Base-by-base conservation (phyloP, 1,140 invertebrate genomes). In the Oreohelix idahoensis region DNA sequence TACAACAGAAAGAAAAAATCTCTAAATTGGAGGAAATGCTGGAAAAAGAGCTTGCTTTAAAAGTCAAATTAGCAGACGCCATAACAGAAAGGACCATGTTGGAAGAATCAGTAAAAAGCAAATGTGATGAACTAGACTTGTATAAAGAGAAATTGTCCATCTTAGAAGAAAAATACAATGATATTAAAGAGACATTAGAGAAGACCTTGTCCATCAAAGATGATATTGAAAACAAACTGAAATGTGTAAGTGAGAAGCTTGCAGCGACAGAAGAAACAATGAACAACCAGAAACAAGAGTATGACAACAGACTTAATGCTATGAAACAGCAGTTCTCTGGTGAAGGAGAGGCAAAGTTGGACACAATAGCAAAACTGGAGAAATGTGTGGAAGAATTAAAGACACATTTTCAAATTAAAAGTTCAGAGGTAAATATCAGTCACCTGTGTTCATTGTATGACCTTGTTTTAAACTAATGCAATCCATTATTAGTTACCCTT, bases 251-350 rank as follows among this genome's bases (percentile, higher is more conserved):
- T 49, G 53, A 45, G n/a, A 76, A 42, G 5, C 69, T 81, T 1
- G 42, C 79, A 32, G 78, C 38, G 10, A 79, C 32, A 70, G 79
- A 42, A 83, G 69, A 83, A 76, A 71, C 79, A 32, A 32, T 84
- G 73, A 73, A 81, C 11, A 58, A 58, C n/a, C 32, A 74, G 39
- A 29, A 78, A 13, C 69, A 84, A 15, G 81, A 83, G 42, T 63
- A 83, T n/a, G 73, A 63, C 4, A 80, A 70, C 29, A 58, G 74
- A 71, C 53, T 79, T 36, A 79, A 51, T 5, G 32, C 51, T 4
- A 75, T 85, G 35, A 70, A 78, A 39, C 81, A 77, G 49, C 29
- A 83, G 2, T 45, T 83, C 39, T 63, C 71, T 17, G 45, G 82
- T 23, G 81, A 71, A 53, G 74, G 84, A 49, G 79, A 70, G 5